These are phyloP conservation scores for Liolophura sinensis DNA, from an alignment of 1,140 invertebrate genomes.

Conservation along the genomic window DNA sequence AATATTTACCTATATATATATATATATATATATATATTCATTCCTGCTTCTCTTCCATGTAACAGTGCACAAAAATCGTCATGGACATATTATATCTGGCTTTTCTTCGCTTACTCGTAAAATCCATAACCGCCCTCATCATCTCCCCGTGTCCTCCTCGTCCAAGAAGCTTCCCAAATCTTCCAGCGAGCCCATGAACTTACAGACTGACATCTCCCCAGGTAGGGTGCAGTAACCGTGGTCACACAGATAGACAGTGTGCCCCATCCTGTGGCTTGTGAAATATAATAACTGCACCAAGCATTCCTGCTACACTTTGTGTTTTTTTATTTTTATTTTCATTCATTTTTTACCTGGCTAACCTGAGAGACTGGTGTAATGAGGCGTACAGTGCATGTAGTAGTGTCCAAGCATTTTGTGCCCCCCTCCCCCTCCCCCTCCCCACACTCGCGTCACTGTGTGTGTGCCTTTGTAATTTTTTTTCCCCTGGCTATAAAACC, in stretches of 20 bases:
- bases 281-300: too few species aligned
- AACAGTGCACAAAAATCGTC: too few species aligned
- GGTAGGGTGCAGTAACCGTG: conserved; percentile 26
- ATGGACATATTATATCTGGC: conserved; percentile 6
- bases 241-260: not conserved
- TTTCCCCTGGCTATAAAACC: not conserved
- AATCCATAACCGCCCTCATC: conserved; percentile 41
- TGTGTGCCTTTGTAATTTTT: not conserved
- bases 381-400: too few species aligned
- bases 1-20: not conserved
- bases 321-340: not conserved
- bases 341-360: not conserved
- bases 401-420: too few species aligned
- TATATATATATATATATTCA: not conserved
- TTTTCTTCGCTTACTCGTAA: conserved; percentile 39
- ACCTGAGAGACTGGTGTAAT: not conserved
- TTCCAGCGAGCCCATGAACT: conserved; percentile 54
- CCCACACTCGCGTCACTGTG: too few species aligned
- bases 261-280: too few species aligned
- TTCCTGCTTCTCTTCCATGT: too few species aligned
- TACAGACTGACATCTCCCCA: conserved; percentile 55
- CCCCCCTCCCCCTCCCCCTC: not conserved
- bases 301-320: not conserved
- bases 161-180: conserved; percentile 47
- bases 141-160: conserved; percentile 29